phyloP scores from a whole-genome alignment of 2,888 invertebrate genomes.

The Drosophila robusta region DNA sequence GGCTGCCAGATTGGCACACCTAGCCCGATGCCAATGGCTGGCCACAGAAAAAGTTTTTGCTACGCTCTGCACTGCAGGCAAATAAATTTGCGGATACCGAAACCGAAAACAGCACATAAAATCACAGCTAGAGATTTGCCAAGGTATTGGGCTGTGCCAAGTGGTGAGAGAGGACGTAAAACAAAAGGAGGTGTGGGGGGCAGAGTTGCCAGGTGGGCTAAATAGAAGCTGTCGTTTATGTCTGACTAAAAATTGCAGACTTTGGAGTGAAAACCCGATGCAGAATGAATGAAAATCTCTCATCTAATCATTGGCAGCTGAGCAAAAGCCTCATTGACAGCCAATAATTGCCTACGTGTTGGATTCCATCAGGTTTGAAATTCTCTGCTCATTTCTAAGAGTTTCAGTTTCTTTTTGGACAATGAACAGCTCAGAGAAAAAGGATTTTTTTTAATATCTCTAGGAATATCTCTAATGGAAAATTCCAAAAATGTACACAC shows the following conservation, averaged over 20 bases:
- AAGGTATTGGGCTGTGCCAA: constrained; percentile 45
- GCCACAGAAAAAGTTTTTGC: constrained; percentile 61
- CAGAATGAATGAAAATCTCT: constrained; percentile 2
- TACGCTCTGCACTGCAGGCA: constrained; percentile 75
- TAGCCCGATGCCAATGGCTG: constrained; percentile 23
- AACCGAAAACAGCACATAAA: constrained; percentile 79
- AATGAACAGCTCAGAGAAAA: too few species aligned
- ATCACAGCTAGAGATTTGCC: constrained; percentile 72
- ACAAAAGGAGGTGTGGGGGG: constrained; percentile 4
- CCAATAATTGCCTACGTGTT: constrained; percentile 20
- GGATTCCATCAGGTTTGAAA: neutral
- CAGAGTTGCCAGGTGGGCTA: neutral
- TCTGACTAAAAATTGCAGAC: constrained; percentile 16
- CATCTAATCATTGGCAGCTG: constrained; percentile 9
- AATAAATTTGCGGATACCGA: constrained; percentile 76
- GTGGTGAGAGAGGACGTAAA: constrained; percentile 9
- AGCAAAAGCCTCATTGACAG: constrained; percentile 17
- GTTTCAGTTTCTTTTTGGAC: neutral
- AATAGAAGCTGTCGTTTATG: constrained; percentile 13
- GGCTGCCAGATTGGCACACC: constrained; percentile 15
- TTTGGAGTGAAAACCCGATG: neutral
- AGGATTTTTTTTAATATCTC: neutral
- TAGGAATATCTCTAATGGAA: neutral
- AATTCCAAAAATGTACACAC: too few species aligned
- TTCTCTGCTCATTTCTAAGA: neutral